Base-by-base conservation (phyloP, 30 jellyfish, hydroid and myxozoan species). In the Hydractinia echinata region DNA sequence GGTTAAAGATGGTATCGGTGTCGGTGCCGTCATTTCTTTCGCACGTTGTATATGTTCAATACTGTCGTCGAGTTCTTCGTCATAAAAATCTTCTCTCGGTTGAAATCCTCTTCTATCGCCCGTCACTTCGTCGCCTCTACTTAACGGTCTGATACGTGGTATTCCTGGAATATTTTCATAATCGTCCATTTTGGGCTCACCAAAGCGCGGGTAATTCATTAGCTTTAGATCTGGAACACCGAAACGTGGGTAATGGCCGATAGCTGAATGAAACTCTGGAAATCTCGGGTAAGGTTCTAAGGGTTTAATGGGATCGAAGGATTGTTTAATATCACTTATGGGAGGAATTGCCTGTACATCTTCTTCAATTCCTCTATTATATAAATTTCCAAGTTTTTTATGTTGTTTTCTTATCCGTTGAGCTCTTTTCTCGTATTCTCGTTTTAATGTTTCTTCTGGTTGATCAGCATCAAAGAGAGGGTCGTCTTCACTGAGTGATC, bases 81-180 rank as follows among this genome's bases (percentile, higher is more conserved):
- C 67, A 51, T 71, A 71, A 9, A 19, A 54, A 51, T 71, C 53
- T 3, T 71, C n/a, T 71, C 5, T 71, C 5, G 51, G 2, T 9
- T 54, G 81, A 5, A 20, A n/a, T 6, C 55, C 81, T 11, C 81
- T 4, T 15, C 81, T 30, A 15, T 71, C 81, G 60, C 81, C 81
- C 4, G 81, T 71, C 81, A 71, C 81, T 71, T 71, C 81, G n/a
- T 51, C 53, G 30, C 81, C 81, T 30, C 81, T 54, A 19, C 81
- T 71, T 8, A 71, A 51, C 4, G 81, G 81, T 50, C 81, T 54
- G 4, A 71, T 71, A 3, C n/a, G 81, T n/a, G 81, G 81, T 30
- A 71, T 71, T 7, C 81, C 81, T 8, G 81, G 81, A 19, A 71
- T 71, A 8, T 71, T 9, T 71, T 71, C 81, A 71, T 19, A 71